A percentile compares a stretch with the other conserved stretches of the same genome.
Conservation (phyloP, 2,113 vertebrate genomes). For the Tapirus terrestris region DNA sequence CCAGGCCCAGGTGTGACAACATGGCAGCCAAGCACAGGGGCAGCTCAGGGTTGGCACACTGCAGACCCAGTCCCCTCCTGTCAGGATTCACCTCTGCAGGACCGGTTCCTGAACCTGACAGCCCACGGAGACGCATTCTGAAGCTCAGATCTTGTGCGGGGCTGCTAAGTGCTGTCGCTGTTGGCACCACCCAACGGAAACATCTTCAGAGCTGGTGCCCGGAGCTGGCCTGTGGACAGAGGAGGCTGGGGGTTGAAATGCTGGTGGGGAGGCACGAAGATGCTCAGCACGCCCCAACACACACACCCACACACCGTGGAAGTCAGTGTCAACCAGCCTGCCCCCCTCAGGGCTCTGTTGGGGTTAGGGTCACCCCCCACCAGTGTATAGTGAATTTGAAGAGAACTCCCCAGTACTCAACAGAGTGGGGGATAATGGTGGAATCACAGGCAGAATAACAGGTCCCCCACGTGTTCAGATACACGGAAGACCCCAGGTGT, state of each 20-base stretch:
- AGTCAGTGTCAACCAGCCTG: neutral
- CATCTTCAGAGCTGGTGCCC: rapidly evolving
- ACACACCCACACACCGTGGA: neutral
- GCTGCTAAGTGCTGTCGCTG: neutral
- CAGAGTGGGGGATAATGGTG: neutral
- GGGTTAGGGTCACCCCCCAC: neutral
- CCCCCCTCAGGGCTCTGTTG: too few species aligned
- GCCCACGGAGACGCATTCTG: neutral
- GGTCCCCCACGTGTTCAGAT: neutral
- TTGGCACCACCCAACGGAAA: rapidly evolving
- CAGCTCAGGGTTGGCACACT: neutral
- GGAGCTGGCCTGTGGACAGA: neutral
- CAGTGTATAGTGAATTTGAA: neutral
- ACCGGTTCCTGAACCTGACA: rapidly evolving
- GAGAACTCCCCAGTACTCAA: neutral
- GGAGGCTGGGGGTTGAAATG: neutral
- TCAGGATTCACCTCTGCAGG: neutral
- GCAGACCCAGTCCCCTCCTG: neutral
- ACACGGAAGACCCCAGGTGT: neutral
- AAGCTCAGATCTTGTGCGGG: neutral
- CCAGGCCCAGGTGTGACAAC: neutral
- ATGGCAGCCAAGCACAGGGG: neutral
- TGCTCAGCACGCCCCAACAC: neutral
- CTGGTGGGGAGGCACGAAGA: neutral
- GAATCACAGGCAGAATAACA: neutral